phyloP scores from a whole-genome alignment of 2,888 invertebrate species.

The Copidosoma aretas region DNA sequence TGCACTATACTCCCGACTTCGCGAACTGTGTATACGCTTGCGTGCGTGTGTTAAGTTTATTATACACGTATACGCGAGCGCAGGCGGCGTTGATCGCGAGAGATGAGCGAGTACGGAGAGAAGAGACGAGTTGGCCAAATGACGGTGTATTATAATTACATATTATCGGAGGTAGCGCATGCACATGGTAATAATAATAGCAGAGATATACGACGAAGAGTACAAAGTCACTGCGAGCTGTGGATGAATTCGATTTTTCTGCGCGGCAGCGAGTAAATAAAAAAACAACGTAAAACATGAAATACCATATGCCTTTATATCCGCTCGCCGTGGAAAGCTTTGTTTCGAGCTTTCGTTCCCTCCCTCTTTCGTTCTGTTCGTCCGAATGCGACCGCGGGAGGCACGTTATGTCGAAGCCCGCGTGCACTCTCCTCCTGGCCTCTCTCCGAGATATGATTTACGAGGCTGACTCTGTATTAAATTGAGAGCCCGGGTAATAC shows the following conservation, averaged over 20 bases:
- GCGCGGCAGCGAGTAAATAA: neutral
- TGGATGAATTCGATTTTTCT: too few relatives aligned
- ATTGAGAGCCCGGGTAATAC: neutral
- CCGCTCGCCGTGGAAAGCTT: neutral
- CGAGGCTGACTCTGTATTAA: constrained; percentile 21
- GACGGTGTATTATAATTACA: neutral
- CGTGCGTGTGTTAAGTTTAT: neutral
- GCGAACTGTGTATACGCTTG: neutral
- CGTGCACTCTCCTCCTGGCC: neutral
- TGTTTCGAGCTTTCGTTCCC: neutral
- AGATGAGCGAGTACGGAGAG: too few relatives aligned
- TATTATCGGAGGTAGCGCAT: too few relatives aligned
- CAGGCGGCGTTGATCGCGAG: too few relatives aligned
- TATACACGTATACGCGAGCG: neutral
- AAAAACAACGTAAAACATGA: neutral
- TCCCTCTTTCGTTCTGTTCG: too few relatives aligned
- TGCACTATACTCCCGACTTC: neutral
- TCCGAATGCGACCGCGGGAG: neutral
- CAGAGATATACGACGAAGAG: too few relatives aligned
- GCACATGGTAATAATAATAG: too few relatives aligned
- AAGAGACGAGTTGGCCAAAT: neutral
- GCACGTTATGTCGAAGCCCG: neutral
- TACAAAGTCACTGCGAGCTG: too few relatives aligned
- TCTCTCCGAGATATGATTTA: neutral
- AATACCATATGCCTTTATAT: neutral